Percentiles rank a stretch among this genome's conserved stretches.
phyloP scores from a whole-genome alignment of 2,113 vertebrate species.

The Baryphthengus martii region DNA sequence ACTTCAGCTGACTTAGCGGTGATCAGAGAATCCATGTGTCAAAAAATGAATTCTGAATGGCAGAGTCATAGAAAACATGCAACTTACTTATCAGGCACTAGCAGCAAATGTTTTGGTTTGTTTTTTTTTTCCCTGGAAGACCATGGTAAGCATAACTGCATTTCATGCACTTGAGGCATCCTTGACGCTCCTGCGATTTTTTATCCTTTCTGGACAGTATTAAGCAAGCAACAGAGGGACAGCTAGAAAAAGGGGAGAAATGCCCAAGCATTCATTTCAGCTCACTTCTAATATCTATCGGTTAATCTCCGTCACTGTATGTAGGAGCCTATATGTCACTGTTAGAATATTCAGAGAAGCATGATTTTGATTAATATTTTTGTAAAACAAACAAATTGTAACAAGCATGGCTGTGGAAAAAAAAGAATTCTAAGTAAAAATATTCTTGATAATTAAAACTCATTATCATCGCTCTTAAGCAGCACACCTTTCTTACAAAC shows the following conservation, averaged over 20 bases:
- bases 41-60: not conserved
- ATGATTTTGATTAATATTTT: not conserved
- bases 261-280: not conserved
- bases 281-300: not conserved
- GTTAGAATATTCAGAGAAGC: not conserved
- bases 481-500: not conserved
- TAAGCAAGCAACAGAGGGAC: not conserved
- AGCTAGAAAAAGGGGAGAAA: not conserved
- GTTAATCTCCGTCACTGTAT: not conserved
- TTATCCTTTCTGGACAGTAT: not conserved
- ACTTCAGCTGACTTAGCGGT: not conserved
- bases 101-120: not conserved
- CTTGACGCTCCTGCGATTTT: not conserved
- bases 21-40: not conserved
- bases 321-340: not conserved
- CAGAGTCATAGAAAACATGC: not conserved
- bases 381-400: not conserved
- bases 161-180: not conserved
- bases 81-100: not conserved
- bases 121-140: not conserved
- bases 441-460: not conserved
- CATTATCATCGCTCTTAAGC: not conserved
- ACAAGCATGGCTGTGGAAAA: not conserved
- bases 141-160: not conserved
- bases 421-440: not conserved